Conservation (phyloP, 2,888 invertebrate species). For the Lepetodrilus schrolli region DNA sequence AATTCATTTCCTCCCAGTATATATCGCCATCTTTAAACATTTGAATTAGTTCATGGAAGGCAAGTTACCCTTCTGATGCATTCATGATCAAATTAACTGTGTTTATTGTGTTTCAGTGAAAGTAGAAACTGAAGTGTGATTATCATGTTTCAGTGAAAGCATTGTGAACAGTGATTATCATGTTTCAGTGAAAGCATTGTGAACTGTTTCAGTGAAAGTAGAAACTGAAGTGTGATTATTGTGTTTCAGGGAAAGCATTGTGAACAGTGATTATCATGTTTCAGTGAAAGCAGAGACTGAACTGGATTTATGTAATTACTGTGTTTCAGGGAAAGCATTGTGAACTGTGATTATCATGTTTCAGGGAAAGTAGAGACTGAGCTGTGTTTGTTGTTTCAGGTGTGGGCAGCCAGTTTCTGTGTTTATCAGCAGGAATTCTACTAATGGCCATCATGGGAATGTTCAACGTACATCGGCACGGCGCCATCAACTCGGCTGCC, state of each 20-base stretch:
- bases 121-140: too few species aligned
- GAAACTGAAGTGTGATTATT: too few species aligned
- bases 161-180: too few species aligned
- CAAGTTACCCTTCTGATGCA: too few species aligned
- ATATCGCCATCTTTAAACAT: too few species aligned
- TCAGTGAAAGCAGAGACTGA: background rate
- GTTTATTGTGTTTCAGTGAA: too few species aligned
- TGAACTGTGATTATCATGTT: background rate
- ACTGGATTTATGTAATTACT: background rate
- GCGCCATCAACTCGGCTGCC: constrained; percentile 76
- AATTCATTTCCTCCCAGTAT: too few species aligned
- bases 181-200: too few species aligned
- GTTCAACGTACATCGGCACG: constrained; percentile 77
- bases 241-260: background rate
- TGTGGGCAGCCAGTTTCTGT: constrained; percentile 77
- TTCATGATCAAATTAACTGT: too few species aligned
- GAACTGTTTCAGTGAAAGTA: too few species aligned
- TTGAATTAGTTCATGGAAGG: too few species aligned
- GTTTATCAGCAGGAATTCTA: constrained; percentile 76
- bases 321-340: background rate
- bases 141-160: too few species aligned
- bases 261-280: background rate
- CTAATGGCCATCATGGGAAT: constrained; percentile 76
- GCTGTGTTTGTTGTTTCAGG: constrained; percentile 64
- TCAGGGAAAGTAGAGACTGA: background rate